phyloP scores from a whole-genome alignment of 2,113 vertebrate genomes.

The Nanorana parkeri region DNA sequence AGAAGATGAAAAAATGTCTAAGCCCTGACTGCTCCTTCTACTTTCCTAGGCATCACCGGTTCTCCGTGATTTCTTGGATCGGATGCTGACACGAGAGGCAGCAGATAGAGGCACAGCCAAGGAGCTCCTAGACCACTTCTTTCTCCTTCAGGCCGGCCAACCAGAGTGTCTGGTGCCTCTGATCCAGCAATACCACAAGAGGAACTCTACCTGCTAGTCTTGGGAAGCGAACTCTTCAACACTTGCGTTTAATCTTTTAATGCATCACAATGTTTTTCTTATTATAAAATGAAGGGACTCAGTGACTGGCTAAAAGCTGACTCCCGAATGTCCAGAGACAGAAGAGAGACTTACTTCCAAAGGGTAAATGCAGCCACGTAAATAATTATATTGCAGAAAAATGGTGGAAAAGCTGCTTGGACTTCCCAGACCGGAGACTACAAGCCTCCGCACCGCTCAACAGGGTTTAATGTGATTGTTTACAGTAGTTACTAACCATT shows the following conservation, averaged over 20 bases:
- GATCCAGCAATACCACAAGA: slow-evolving; percentile 93
- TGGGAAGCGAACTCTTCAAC: not conserved
- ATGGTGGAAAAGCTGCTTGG: slow-evolving; percentile 17
- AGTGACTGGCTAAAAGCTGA: too few species aligned
- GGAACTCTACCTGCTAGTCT: slow-evolving; percentile 78
- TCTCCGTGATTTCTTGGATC: slow-evolving; percentile 93
- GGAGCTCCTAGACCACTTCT: slow-evolving; percentile 94
- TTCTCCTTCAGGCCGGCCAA: slow-evolving; percentile 93
- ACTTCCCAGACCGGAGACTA: not conserved
- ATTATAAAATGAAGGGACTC: not conserved
- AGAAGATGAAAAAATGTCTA: not conserved
- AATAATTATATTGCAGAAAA: not conserved
- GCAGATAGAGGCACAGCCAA: slow-evolving; percentile 89
- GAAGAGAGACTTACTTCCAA: not conserved
- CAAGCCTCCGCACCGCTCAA: not conserved
- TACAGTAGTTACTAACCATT: slow-evolving; percentile 43
- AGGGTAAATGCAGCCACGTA: not conserved
- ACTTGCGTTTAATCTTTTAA: not conserved
- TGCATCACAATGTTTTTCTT: not conserved
- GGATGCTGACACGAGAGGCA: slow-evolving; percentile 92
- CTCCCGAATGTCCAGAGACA: too few species aligned
- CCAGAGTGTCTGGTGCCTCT: slow-evolving; percentile 95
- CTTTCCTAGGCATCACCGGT: slow-evolving; percentile 88
- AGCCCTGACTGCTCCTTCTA: not conserved
- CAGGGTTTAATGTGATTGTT: slow-evolving; percentile 50